These are phyloP conservation scores for Popillia japonica DNA, from an alignment of 1,140 invertebrate species.

Conservation along the genomic window DNA sequence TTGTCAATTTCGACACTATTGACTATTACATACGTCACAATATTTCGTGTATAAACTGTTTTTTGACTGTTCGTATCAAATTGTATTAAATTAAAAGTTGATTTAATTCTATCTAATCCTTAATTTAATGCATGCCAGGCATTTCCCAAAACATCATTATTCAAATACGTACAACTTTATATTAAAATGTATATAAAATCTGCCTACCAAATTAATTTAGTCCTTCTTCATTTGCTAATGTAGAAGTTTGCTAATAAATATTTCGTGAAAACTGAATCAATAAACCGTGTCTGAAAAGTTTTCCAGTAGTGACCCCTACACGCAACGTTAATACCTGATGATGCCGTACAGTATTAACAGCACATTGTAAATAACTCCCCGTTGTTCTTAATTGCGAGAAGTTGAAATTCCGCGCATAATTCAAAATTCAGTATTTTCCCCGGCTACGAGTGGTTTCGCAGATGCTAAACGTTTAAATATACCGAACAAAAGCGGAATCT, in stretches of 20 bases:
- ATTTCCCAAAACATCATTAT: no score
- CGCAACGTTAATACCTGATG: background rate
- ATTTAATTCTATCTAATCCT: no score
- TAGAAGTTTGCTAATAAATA: background rate
- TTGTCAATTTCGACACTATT: no score
- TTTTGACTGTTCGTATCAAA: no score
- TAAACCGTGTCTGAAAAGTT: conserved; percentile 1
- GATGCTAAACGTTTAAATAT: background rate
- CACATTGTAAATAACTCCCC: background rate
- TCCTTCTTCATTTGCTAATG: background rate
- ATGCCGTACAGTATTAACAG: conserved; percentile 5
- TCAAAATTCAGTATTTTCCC: background rate
- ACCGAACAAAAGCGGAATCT: background rate
- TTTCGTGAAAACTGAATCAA: background rate
- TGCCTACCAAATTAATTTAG: background rate
- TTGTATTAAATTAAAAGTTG: no score
- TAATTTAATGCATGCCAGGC: no score
- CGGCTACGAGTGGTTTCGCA: background rate
- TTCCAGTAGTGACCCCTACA: background rate
- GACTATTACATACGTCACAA: no score
- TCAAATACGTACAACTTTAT: background rate
- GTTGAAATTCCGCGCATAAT: conserved; percentile 5
- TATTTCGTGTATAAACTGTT: no score
- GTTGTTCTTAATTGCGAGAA: conserved; percentile 10
- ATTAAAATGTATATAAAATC: background rate